Evolutionary conservation across 1,140 invertebrate genomes (phyloP).

Genomic region (Penaeus japonicus): DNA sequence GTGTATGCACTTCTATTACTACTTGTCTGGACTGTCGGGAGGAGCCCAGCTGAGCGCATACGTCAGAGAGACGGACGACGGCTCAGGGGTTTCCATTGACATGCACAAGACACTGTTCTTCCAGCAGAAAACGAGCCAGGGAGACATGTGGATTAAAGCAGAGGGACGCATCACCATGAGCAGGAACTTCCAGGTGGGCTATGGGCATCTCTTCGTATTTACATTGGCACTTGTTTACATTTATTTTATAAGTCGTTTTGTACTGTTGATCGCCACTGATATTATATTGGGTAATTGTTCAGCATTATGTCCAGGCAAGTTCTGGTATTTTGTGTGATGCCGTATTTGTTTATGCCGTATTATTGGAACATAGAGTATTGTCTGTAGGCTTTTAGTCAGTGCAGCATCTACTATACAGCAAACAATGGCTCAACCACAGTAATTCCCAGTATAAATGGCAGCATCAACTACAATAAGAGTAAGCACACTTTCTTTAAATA

Average conservation of each 20-base stretch:
- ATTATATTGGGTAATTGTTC: background rate
- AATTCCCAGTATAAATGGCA: too few relatives aligned
- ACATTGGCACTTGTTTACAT: background rate
- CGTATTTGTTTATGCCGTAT: too few relatives aligned
- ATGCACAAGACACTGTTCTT: background rate
- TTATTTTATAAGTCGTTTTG: background rate
- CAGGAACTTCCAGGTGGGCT: slow-evolving; percentile 6
- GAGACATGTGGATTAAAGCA: background rate
- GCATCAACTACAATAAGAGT: too few relatives aligned
- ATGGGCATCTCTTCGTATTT: background rate
- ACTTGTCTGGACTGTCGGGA: slow-evolving; percentile 25
- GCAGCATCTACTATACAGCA: too few relatives aligned
- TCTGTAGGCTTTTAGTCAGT: too few relatives aligned
- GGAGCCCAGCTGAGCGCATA: background rate
- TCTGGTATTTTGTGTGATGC: too few relatives aligned
- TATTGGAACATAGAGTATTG: too few relatives aligned
- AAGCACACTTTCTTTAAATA: background rate
- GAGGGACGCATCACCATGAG: background rate
- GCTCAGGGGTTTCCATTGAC: background rate
- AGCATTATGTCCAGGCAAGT: too few relatives aligned
- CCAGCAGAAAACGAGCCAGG: background rate
- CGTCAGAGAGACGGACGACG: background rate
- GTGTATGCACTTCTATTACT: slow-evolving; percentile 36
- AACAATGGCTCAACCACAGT: too few relatives aligned
- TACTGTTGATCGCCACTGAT: background rate